A percentile compares a stretch with the other conserved stretches of the same genome.
These are phyloP conservation scores for Carterocephalus palaemon DNA, from an alignment of 2,888 invertebrate genomes.

Conservation along the genomic window DNA sequence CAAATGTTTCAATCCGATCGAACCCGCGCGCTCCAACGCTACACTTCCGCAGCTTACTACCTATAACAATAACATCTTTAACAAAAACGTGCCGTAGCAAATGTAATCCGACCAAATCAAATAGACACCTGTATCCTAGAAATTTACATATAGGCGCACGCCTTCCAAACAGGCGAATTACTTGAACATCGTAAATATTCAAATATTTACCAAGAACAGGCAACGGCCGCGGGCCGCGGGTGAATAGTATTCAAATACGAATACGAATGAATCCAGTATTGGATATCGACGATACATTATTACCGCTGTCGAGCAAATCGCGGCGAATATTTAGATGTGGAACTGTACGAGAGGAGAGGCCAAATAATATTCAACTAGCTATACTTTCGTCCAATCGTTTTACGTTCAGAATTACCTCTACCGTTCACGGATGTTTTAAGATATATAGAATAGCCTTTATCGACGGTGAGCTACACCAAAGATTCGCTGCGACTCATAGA, in stretches of 20 bases:
- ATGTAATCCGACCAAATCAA: slow-evolving; percentile 2
- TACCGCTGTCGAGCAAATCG: slow-evolving; percentile 26
- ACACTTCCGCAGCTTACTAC: too few species aligned
- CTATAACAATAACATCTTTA: not conserved
- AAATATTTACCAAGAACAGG: slow-evolving; percentile 23
- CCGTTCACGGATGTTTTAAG: too few species aligned
- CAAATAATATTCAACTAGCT: slow-evolving; percentile 20
- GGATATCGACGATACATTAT: slow-evolving; percentile 28
- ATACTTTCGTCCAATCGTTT: slow-evolving; percentile 1
- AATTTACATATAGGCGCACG: slow-evolving; percentile 6
- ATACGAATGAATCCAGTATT: slow-evolving; percentile 19
- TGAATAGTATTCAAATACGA: slow-evolving; percentile 17
- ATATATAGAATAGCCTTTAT: too few species aligned
- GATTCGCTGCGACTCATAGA: too few species aligned
- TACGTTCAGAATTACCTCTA: too few species aligned
- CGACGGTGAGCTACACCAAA: too few species aligned
- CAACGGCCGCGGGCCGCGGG: slow-evolving; percentile 12
- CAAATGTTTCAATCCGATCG: too few species aligned
- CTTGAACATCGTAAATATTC: slow-evolving; percentile 18
- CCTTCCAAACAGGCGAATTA: slow-evolving; percentile 3
- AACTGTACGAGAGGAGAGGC: slow-evolving; percentile 16
- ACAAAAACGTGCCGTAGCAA: not conserved
- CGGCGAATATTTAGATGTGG: slow-evolving; percentile 26
- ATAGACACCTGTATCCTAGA: slow-evolving; percentile 2
- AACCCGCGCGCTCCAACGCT: too few species aligned